These are phyloP conservation scores for Corythornis vintsioides DNA, from an alignment of 2,113 vertebrate genomes.

Conservation along the genomic window DNA sequence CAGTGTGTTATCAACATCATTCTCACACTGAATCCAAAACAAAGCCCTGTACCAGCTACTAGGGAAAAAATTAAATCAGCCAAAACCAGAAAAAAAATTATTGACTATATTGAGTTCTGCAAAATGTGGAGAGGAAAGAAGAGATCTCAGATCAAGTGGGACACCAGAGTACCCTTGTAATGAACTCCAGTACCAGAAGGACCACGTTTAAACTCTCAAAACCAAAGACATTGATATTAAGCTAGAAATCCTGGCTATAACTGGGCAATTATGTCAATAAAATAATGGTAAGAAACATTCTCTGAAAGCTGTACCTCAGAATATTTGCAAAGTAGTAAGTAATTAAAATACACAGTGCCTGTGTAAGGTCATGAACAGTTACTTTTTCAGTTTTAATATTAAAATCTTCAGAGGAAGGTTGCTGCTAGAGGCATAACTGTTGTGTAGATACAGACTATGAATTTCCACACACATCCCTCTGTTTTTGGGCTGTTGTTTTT, in stretches of 20 bases:
- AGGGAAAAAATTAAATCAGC: background rate
- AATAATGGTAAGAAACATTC: background rate
- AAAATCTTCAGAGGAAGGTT: background rate
- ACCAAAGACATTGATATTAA: accelerated
- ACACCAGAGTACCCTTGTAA: background rate
- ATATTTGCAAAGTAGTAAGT: background rate
- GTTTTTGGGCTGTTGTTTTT: background rate
- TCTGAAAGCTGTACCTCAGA: background rate
- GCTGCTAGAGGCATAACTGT: background rate
- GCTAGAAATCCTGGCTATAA: background rate
- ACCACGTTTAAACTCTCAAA: background rate
- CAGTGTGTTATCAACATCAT: background rate
- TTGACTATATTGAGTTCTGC: background rate
- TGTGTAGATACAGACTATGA: background rate
- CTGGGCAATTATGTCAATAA: background rate
- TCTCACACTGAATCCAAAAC: background rate
- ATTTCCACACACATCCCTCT: background rate
- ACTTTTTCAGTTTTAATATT: background rate
- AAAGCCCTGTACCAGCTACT: background rate
- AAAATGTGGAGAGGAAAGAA: background rate
- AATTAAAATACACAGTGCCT: background rate
- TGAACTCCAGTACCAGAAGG: background rate
- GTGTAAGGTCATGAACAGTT: background rate
- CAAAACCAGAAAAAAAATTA: background rate
- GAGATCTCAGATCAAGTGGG: background rate